These are phyloP conservation scores for Phrynocephalus vlangalii DNA, from an alignment of 2,797 vertebrate species.

Conservation along the genomic window DNA sequence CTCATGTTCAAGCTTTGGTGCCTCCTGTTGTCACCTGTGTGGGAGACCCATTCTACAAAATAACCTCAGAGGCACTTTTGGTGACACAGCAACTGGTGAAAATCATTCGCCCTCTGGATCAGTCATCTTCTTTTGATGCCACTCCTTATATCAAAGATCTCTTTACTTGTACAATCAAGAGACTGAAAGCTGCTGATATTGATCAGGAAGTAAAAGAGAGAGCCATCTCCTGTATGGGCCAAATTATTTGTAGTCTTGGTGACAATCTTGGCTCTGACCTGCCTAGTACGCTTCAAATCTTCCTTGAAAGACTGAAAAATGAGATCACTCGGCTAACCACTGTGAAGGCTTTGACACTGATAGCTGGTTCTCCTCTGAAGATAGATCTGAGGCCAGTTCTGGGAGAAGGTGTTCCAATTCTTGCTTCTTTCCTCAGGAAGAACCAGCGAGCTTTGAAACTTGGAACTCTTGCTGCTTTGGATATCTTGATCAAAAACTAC, in stretches of 20 bases:
- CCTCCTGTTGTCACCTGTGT: conserved; percentile 97
- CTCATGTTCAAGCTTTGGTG: conserved; percentile 95
- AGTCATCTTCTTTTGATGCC: conserved; percentile 91
- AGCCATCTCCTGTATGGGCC: conserved; percentile 98
- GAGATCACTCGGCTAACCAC: conserved; percentile 98
- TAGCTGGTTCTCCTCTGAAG: conserved; percentile 94
- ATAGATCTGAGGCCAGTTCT: conserved; percentile 94
- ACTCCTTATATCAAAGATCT: conserved; percentile 95
- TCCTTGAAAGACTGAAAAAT: conserved; percentile 96
- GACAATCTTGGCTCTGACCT: conserved; percentile 93
- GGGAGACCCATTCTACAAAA: conserved; percentile 99
- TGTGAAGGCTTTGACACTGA: conserved; percentile 95
- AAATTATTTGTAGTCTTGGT: conserved; percentile 96
- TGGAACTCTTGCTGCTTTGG: conserved; percentile 93
- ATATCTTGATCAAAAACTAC: conserved; percentile 95
- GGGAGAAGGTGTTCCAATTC: conserved; percentile 95
- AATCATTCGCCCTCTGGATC: conserved; percentile 96
- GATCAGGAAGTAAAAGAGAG: conserved; percentile 99
- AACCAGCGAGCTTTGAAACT: conserved; percentile 97
- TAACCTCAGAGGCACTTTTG: conserved; percentile 97
- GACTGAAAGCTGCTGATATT: conserved; percentile 97
- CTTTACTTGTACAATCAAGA: conserved; percentile 95
- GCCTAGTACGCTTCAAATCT: conserved; percentile 95
- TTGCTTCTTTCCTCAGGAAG: conserved; percentile 97
- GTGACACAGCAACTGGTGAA: conserved; percentile 98